Percentiles rank a stretch among this genome's conserved stretches.
These are phyloP conservation scores for Parelbella ahira DNA, from an alignment of 2,888 invertebrate genomes.

Conservation along the genomic window DNA sequence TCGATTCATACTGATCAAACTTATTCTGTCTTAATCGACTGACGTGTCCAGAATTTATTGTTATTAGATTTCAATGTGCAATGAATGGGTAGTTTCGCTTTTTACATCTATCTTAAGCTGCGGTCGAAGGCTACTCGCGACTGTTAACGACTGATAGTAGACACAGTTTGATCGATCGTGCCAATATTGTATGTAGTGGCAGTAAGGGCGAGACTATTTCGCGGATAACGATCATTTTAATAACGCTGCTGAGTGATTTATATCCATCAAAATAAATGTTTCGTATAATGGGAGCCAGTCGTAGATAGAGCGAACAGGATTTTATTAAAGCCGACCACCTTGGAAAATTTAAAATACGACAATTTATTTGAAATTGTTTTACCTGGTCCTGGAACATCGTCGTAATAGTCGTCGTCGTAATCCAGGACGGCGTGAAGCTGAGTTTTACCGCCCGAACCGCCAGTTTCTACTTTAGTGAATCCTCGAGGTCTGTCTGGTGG, in stretches of 20 bases:
- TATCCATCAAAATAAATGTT: conserved; percentile 32
- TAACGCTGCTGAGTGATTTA: conserved; percentile 34
- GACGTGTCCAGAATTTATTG: conserved; percentile 23
- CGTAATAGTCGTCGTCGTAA: conserved; percentile 84
- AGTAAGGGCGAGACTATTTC: conserved; percentile 30
- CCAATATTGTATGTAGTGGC: conserved; percentile 27
- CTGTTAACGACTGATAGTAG: conserved; percentile 49
- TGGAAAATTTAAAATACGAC: background rate
- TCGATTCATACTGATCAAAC: conserved; percentile 20
- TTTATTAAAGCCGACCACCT: conserved; percentile 6
- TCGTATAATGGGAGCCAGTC: conserved; percentile 1
- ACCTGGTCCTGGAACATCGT: conserved; percentile 80
- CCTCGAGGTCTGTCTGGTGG: conserved; percentile 81
- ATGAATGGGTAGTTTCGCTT: conserved; percentile 7
- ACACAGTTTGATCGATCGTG: conserved; percentile 51
- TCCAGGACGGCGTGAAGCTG: conserved; percentile 87
- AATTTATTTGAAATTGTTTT: conserved; percentile 28
- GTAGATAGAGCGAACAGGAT: background rate
- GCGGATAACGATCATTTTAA: conserved; percentile 41
- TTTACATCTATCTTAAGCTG: conserved; percentile 29
- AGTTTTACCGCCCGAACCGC: conserved; percentile 80
- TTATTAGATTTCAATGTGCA: conserved; percentile 18
- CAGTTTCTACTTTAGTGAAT: conserved; percentile 82
- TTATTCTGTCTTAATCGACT: conserved; percentile 21
- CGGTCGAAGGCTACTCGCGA: conserved; percentile 37